Conservation (phyloP, 2,888 invertebrate genomes). For the Eristalinus aeneus region DNA sequence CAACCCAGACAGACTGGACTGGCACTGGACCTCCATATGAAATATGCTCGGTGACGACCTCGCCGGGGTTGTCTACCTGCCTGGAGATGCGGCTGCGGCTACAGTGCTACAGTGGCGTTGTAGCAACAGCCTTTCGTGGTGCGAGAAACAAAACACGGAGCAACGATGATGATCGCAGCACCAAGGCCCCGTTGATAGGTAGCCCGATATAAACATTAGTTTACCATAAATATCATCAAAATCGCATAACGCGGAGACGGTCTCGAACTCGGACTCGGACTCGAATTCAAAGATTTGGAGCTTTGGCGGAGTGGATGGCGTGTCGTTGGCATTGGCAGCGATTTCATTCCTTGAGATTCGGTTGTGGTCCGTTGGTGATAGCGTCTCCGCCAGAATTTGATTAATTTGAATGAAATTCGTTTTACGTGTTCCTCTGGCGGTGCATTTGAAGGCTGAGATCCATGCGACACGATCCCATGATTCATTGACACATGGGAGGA, state of each 20-base stretch:
- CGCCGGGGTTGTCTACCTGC: conserved; percentile 60
- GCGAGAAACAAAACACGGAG: conserved; percentile 31
- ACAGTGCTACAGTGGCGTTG: background rate
- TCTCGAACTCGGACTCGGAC: background rate
- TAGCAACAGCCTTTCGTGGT: background rate
- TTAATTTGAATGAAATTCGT: conserved; percentile 65
- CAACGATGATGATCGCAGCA: conserved; percentile 1
- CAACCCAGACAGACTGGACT: conserved; percentile 44
- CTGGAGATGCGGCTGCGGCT: background rate
- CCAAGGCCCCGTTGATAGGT: conserved; percentile 13
- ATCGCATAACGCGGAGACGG: conserved; percentile 51
- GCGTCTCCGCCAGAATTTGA: conserved; percentile 63
- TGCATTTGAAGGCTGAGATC: conserved; percentile 25
- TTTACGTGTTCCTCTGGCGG: conserved; percentile 59
- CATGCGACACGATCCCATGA: conserved; percentile 44
- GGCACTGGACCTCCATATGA: conserved; percentile 47
- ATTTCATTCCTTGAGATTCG: conserved; percentile 27
- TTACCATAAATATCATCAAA: conserved; percentile 62
- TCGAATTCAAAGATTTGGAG: background rate
- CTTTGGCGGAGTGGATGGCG: background rate
- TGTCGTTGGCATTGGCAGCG: background rate
- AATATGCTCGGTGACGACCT: conserved; percentile 8
- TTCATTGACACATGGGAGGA: conserved; percentile 61
- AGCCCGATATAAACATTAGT: conserved; percentile 52
- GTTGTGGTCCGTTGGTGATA: conserved; percentile 55